Evolutionary conservation across 2,888 invertebrate species (phyloP).

Genomic region (Selenia dentaria): DNA sequence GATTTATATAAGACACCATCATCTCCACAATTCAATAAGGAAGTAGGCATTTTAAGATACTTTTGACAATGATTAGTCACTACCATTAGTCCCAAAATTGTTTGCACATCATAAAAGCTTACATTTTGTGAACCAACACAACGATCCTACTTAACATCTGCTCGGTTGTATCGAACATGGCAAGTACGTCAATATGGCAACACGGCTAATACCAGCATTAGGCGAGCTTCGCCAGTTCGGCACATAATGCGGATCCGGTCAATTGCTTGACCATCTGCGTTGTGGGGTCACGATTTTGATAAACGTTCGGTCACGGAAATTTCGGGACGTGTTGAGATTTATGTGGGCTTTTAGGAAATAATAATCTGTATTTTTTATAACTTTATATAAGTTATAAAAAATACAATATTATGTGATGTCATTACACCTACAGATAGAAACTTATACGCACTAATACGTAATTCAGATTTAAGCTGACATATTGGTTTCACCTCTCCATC

Average conservation of each 20-base stretch:
- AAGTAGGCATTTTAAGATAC: too few species aligned
- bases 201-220: conserved; percentile 55
- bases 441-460: too few species aligned
- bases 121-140: conserved; percentile 20
- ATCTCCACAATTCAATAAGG: too few species aligned
- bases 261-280: conserved; percentile 78
- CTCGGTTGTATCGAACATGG: conserved; percentile 47
- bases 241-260: conserved; percentile 62
- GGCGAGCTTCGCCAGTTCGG: conserved; percentile 67
- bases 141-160: conserved; percentile 54
- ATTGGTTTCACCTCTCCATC: too few species aligned
- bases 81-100: conserved; percentile 3
- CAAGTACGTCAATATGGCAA: conserved; percentile 19
- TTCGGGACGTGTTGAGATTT: conserved; percentile 28
- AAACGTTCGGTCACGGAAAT: conserved; percentile 55
- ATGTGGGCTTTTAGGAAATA: neutral
- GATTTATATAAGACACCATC: too few species aligned
- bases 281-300: conserved; percentile 46
- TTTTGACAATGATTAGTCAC: too few species aligned
- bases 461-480: too few species aligned
- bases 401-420: too few species aligned
- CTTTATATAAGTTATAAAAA: too few species aligned
- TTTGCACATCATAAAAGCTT: conserved; percentile 16
- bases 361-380: too few species aligned
- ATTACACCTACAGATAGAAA: too few species aligned